phyloP scores from a whole-genome alignment of 2,888 invertebrate genomes.

The Bibio marci region DNA sequence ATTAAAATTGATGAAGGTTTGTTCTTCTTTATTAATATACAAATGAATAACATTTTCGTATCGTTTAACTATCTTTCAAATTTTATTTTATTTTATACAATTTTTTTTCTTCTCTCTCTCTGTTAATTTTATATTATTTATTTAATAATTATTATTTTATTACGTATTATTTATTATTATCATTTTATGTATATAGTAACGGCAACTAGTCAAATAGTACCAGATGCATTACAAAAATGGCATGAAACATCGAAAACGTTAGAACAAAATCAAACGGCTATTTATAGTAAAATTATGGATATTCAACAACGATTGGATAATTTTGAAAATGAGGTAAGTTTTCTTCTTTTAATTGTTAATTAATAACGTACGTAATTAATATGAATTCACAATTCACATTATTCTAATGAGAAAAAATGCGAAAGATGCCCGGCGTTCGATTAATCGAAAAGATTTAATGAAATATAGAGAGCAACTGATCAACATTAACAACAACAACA shows the following conservation, averaged over 20 bases:
- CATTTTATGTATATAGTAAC: conserved; percentile 31
- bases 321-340: conserved; percentile 31
- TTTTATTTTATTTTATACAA: conserved; percentile 1
- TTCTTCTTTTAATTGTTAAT: not conserved
- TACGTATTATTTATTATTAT: not conserved
- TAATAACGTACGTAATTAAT: too few species aligned
- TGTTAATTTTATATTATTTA: too few species aligned
- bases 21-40: not conserved
- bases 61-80: too few species aligned
- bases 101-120: not conserved
- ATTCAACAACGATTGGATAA: conserved; percentile 38
- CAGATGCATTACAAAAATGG: conserved; percentile 52
- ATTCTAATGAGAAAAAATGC: too few species aligned
- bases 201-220: conserved; percentile 49
- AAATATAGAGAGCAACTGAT: too few species aligned
- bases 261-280: conserved; percentile 45
- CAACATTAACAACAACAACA: too few species aligned
- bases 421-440: too few species aligned
- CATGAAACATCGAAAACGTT: conserved; percentile 50
- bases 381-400: too few species aligned
- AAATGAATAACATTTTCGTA: not conserved
- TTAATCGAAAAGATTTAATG: too few species aligned
- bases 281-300: conserved; percentile 37
- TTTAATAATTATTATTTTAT: too few species aligned
- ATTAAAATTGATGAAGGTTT: conserved; percentile 28